A percentile compares a stretch with the other conserved stretches of the same genome.
phyloP scores from a whole-genome alignment of 2,888 invertebrate species.

The Cabera pusaria region DNA sequence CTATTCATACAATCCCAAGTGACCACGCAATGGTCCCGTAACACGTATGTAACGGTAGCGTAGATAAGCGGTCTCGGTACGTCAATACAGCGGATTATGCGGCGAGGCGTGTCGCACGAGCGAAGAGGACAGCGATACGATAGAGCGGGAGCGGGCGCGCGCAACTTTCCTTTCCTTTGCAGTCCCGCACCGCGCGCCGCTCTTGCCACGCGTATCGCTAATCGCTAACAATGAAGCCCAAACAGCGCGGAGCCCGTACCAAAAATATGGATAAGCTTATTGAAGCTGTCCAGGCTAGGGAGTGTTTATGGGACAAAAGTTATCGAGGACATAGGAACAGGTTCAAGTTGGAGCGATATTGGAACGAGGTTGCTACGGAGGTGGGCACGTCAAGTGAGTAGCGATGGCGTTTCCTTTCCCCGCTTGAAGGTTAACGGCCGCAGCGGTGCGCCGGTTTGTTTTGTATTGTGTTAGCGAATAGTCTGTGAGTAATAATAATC shows the following conservation, averaged over 20 bases:
- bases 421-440: constrained; percentile 20
- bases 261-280: constrained; percentile 76
- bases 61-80: constrained; percentile 3
- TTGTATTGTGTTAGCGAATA: constrained; percentile 7
- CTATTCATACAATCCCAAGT: background rate
- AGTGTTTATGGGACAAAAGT: constrained; percentile 75
- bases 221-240: constrained; percentile 61
- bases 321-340: constrained; percentile 74
- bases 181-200: constrained; percentile 60
- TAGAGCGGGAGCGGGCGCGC: constrained; percentile 51
- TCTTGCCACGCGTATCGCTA: constrained; percentile 57
- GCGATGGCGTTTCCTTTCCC: constrained; percentile 32
- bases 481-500: no score
- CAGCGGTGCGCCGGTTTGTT: constrained; percentile 1
- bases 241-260: constrained; percentile 61
- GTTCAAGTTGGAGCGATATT: constrained; percentile 74
- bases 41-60: constrained; percentile 2
- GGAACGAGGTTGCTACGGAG: constrained; percentile 76
- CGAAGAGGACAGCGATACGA: constrained; percentile 58
- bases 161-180: constrained; percentile 30
- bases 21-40: constrained; percentile 17
- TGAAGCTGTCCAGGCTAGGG: constrained; percentile 75
- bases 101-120: constrained; percentile 63
- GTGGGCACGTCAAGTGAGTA: constrained; percentile 77
- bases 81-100: constrained; percentile 36